Evolutionary conservation across 2,113 vertebrate species (phyloP), one percentile per base, ranked within the genome.

Genomic region (Oncorhynchus kisutch): DNA sequence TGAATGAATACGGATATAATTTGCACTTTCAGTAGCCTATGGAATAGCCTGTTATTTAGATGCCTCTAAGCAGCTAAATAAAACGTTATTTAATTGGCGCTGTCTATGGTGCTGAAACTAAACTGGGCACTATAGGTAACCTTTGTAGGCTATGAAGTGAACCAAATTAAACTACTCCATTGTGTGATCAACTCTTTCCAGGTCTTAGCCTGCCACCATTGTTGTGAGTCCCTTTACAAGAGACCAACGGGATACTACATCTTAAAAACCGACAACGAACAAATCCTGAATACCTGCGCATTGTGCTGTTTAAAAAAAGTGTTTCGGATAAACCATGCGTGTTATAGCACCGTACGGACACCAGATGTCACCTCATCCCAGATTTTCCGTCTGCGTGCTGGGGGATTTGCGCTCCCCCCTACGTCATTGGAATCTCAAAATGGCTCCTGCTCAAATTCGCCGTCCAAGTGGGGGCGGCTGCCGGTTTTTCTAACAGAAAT

Each of bases 381-480:
- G 1, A 34, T 57, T 72, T 76, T 48, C 64, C 9, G 9, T 29
- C 51, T 65, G 62, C 29, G n/a, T 45, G 18, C 54, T 13, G 29
- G 54, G 12, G 69, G 25, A 51, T 31, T 45, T 59, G 22, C 7
- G 2, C 60, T 24, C 73, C 13, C 67, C 0, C 1, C 60, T 72
- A 81, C 79, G 79, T 81, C 79, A 81, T 54, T 24, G 75, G 60
- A 48, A 65, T 81, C 72, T 74, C 75, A 81, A 81, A 81, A 81
- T 81, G 79, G 79, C 79, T 57, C 11, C 79, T 49, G 59, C 54
- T 72, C 39, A 9, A 11, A 9, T 45, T 45, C 27, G 13, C 48
- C 9, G 67, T 54, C 29, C 3, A 59, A 70, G 79, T 27, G 3
- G 67, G 67, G 67, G 59, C 27, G 71, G n/a, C 59, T 66, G 68